Conservation (phyloP, 2,797 vertebrate species). For the Pipistrellus pipistrellus region DNA sequence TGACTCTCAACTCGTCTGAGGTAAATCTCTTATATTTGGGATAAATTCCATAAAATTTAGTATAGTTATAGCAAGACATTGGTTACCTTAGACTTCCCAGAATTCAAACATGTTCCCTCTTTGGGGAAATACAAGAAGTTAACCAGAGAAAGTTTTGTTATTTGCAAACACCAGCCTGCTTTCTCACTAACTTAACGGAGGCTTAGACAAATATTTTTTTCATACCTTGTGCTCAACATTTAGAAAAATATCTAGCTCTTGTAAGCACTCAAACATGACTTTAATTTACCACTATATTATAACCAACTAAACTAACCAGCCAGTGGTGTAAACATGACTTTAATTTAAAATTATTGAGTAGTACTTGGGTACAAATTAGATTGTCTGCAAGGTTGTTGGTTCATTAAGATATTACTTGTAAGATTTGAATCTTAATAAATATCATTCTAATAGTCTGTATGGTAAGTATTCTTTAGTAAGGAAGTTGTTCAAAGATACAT, state of each 20-base stretch:
- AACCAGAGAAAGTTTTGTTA: background rate
- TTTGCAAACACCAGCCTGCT: background rate
- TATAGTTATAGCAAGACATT: background rate
- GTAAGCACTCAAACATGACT: background rate
- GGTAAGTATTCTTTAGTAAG: background rate
- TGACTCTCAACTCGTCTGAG: background rate
- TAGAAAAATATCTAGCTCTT: background rate
- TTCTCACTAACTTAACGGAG: background rate
- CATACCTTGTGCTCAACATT: background rate
- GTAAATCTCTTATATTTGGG: background rate
- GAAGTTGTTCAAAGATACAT: constrained; percentile 43
- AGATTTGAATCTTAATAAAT: background rate
- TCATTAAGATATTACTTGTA: background rate
- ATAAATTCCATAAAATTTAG: constrained; percentile 6
- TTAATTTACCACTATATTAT: background rate
- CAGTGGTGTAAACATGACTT: background rate
- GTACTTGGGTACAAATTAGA: background rate
- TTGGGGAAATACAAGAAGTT: background rate
- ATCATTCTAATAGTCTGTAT: background rate
- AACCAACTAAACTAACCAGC: background rate
- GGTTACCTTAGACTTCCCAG: background rate
- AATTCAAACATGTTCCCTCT: background rate
- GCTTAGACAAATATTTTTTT: constrained; percentile 7
- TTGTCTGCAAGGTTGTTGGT: background rate
- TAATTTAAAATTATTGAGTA: constrained; percentile 25